Base-by-base conservation (phyloP, 2,113 vertebrate genomes). In the Tetraodon nigroviridis region DNA sequence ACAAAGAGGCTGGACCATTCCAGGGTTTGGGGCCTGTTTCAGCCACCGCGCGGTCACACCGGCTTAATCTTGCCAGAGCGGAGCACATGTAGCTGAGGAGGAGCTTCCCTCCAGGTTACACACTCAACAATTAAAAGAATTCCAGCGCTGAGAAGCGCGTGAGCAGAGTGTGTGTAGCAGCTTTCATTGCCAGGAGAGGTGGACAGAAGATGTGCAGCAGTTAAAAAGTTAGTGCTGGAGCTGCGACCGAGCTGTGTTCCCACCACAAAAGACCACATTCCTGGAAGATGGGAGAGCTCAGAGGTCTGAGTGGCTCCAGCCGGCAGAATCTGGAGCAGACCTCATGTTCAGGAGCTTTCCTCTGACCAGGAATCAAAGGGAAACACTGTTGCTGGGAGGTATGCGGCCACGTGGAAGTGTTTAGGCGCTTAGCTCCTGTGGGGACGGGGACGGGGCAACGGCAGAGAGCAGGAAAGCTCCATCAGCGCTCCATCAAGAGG, bases 381-480 rank as follows among this genome's bases (percentile, higher is more conserved):
- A 59, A 62, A 65, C 67, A 41, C 69, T 46, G 61, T 73, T 51
- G 44, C 62, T 55, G 57, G 69, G 65, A 74, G 73, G 58, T 72
- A 72, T 79, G 81, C 71, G 82, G 73, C 73, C 81, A 84, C 79
- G 85, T 81, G 85, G 85, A 80, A 83, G 79, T 70, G 78, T 84
- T 84, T 83, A 80, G 84, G 72, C 61, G 11, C 71, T 83, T 83
- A 85, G 71, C 80, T 77, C 55, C 61, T 60, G 58, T 27, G 52
- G 71, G 75, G 42, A 17, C 61, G 57, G 73, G 85, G 67, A 60
- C 51, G 51, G 52, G 52, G 73, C 55, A 67, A 46, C n/a, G n/a
- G 6, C 2, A 16, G 46, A 8, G 46, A 18, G 47, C 32, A 37
- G 32, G 32, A 12, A 37, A 37, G 32, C 32, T 37, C 11, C 1